A percentile compares a stretch with the other conserved stretches of the same genome.
phyloP scores from a whole-genome alignment of 2,888 invertebrate genomes.

The Nemapogon koenigi region DNA sequence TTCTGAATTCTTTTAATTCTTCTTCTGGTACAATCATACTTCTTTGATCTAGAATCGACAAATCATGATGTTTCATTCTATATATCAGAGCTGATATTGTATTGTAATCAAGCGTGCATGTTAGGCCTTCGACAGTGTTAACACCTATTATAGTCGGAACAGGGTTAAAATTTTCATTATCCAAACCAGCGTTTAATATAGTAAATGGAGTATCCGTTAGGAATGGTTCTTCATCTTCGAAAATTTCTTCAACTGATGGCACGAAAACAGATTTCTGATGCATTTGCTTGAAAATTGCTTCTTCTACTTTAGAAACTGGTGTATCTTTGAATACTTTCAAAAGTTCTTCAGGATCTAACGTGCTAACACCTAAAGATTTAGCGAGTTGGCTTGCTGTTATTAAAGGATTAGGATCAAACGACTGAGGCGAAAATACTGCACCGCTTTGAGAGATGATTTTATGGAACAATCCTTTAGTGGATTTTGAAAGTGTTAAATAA shows the following conservation, averaged over 20 bases:
- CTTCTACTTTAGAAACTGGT: constrained; percentile 32
- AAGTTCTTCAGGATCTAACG: constrained; percentile 32
- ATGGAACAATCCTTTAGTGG: constrained; percentile 45
- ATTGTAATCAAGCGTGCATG: constrained; percentile 42
- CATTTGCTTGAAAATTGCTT: constrained; percentile 51
- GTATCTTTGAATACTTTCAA: constrained; percentile 34
- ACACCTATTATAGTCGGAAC: constrained; percentile 61
- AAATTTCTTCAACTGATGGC: constrained; percentile 40
- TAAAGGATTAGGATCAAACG: constrained; percentile 37
- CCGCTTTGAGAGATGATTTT: constrained; percentile 50
- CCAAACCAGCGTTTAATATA: constrained; percentile 30
- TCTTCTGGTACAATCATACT: constrained; percentile 28
- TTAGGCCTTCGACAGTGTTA: constrained; percentile 61
- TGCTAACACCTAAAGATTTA: constrained; percentile 37
- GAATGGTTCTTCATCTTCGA: constrained; percentile 44
- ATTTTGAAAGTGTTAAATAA: constrained; percentile 41
- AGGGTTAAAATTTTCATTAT: constrained; percentile 29
- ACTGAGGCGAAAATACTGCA: constrained; percentile 36
- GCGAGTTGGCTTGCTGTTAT: constrained; percentile 44
- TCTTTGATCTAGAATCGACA: constrained; percentile 36
- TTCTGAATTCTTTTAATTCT: constrained; percentile 32
- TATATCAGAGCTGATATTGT: constrained; percentile 46
- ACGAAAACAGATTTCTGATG: constrained; percentile 43
- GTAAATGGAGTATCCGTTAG: constrained; percentile 49
- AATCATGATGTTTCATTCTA: constrained; percentile 41